A percentile compares a stretch with the other conserved stretches of the same genome.
These are phyloP conservation scores for Rutpela maculata DNA, from an alignment of 2,888 invertebrate genomes.

Conservation along the genomic window DNA sequence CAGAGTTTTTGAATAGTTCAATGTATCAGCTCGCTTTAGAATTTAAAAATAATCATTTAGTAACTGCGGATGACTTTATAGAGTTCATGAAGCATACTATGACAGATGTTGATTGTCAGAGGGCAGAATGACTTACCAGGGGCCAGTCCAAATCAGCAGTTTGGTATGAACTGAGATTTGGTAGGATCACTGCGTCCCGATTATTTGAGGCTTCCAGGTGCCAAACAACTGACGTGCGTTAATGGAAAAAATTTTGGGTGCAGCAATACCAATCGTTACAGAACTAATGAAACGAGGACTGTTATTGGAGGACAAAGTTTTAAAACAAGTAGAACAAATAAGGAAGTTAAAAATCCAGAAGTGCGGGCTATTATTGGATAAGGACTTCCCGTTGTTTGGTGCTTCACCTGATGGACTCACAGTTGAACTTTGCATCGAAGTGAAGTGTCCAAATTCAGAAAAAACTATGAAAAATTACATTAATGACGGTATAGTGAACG, in stretches of 20 bases:
- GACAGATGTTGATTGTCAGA: background rate
- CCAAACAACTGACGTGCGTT: slow-evolving; percentile 53
- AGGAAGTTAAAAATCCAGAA: too few relatives aligned
- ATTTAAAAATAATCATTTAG: background rate
- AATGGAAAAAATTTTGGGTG: slow-evolving; percentile 52
- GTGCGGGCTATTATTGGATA: too few relatives aligned
- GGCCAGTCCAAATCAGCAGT: slow-evolving; percentile 36
- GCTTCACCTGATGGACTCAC: too few relatives aligned
- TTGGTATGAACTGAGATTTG: too few relatives aligned
- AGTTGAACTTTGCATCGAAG: slow-evolving; percentile 57
- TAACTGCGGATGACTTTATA: background rate
- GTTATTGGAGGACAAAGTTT: too few relatives aligned
- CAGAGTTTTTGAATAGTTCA: background rate
- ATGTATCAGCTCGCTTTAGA: background rate
- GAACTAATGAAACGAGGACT: too few relatives aligned
- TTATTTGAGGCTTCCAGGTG: slow-evolving; percentile 49
- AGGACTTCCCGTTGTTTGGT: too few relatives aligned
- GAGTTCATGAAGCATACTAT: background rate
- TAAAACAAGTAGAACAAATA: too few relatives aligned
- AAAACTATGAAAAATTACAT: too few relatives aligned
- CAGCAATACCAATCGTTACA: too few relatives aligned
- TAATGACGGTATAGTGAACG: slow-evolving; percentile 36
- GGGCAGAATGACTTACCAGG: background rate
- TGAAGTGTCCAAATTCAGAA: slow-evolving; percentile 60
- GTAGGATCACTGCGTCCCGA: too few relatives aligned